Conservation (phyloP, 2,797 vertebrate species). For the Halcyon leucocephala region DNA sequence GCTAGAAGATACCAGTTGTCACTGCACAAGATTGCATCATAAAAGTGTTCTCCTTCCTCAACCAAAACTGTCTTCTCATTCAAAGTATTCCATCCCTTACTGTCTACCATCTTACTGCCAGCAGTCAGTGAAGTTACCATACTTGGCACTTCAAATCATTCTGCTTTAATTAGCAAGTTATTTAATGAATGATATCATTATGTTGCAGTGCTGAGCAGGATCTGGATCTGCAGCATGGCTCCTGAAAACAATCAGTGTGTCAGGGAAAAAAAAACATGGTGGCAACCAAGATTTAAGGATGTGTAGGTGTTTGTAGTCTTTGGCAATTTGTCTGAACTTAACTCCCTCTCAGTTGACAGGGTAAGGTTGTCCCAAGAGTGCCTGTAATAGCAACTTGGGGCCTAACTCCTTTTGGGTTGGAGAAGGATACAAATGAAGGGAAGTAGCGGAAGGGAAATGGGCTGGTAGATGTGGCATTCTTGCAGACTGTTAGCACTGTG, state of each 20-base stretch:
- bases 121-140: not conserved
- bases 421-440: not conserved
- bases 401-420: not conserved
- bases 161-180: not conserved
- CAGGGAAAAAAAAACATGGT: not conserved
- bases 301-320: not conserved
- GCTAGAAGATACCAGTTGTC: not conserved
- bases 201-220: not conserved
- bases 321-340: not conserved
- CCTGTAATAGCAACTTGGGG: not conserved
- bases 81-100: not conserved
- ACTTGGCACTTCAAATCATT: not conserved
- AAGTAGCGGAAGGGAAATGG: not conserved
- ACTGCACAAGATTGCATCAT: not conserved
- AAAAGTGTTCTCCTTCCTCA: not conserved
- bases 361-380: not conserved
- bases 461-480: not conserved
- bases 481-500: not conserved
- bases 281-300: not conserved
- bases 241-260: not conserved
- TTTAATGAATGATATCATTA: not conserved
- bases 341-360: not conserved
- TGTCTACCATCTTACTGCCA: not conserved
- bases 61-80: not conserved
- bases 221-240: not conserved